A percentile compares a stretch with the other conserved stretches of the same genome.
Conservation (phyloP, 2,888 invertebrate species). For the Panopea generosa region DNA sequence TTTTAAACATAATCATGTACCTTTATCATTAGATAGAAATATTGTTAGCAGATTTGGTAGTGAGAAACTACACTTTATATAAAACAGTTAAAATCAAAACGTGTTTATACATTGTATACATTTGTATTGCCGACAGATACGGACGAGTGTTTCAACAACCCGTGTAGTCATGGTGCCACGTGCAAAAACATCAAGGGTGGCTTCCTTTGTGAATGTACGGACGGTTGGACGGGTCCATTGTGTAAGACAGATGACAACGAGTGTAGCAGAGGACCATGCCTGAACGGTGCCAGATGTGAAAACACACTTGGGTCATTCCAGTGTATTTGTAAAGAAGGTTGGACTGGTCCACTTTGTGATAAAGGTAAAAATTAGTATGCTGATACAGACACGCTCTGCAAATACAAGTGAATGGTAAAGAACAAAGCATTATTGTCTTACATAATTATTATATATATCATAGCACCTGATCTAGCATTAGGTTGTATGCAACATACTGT, state of each 20-base stretch:
- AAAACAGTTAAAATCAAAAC: no score
- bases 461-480: no score
- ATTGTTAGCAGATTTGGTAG: no score
- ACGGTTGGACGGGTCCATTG: slow-evolving; percentile 97
- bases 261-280: slow-evolving; percentile 92
- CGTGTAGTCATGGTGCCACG: slow-evolving; percentile 85
- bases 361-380: slow-evolving; percentile 48
- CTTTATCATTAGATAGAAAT: no score
- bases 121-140: no score
- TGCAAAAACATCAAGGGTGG: slow-evolving; percentile 64
- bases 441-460: no score
- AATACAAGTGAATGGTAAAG: not conserved
- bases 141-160: slow-evolving; percentile 94
- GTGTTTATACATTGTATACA: no score
- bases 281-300: slow-evolving; percentile 97
- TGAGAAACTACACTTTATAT: no score
- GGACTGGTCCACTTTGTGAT: slow-evolving; percentile 95
- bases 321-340: slow-evolving; percentile 73
- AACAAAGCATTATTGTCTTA: no score
- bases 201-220: slow-evolving; percentile 98
- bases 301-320: slow-evolving; percentile 76
- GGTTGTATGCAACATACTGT: no score
- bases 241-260: slow-evolving; percentile 93
- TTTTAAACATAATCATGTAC: no score
- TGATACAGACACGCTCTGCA: not conserved